phyloP scores from a whole-genome alignment of 2,113 vertebrate genomes.

The Salvelinus alpinus region DNA sequence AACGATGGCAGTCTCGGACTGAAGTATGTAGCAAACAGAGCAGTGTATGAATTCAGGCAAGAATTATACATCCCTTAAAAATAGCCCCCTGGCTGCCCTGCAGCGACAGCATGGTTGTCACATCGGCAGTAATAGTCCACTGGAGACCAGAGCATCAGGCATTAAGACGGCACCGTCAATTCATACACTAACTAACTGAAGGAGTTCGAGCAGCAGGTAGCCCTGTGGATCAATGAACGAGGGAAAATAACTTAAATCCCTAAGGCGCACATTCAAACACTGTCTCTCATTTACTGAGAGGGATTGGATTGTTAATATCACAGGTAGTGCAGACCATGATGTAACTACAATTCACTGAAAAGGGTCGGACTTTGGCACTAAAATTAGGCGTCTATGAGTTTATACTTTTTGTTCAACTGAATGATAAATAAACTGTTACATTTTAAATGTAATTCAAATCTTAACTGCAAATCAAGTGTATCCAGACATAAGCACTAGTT shows the following conservation, averaged over 20 bases:
- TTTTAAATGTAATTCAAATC: too few relatives aligned
- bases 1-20: too few relatives aligned
- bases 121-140: background rate
- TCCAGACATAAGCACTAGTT: background rate
- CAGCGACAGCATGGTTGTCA: background rate
- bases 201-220: background rate
- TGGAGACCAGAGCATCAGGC: background rate
- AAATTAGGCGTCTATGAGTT: too few relatives aligned
- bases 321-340: too few relatives aligned
- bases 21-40: too few relatives aligned
- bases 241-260: background rate
- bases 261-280: background rate
- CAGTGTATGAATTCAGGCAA: too few relatives aligned
- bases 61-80: constrained; percentile 3
- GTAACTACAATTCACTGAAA: too few relatives aligned
- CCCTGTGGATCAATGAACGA: background rate
- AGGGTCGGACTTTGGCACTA: too few relatives aligned
- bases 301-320: too few relatives aligned
- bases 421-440: too few relatives aligned
- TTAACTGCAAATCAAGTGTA: background rate
- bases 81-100: background rate
- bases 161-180: background rate
- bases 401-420: too few relatives aligned
- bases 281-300: background rate
- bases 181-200: background rate